phyloP scores from a whole-genome alignment of 2,113 vertebrate genomes.

The Periophthalmodon schlosseri region DNA sequence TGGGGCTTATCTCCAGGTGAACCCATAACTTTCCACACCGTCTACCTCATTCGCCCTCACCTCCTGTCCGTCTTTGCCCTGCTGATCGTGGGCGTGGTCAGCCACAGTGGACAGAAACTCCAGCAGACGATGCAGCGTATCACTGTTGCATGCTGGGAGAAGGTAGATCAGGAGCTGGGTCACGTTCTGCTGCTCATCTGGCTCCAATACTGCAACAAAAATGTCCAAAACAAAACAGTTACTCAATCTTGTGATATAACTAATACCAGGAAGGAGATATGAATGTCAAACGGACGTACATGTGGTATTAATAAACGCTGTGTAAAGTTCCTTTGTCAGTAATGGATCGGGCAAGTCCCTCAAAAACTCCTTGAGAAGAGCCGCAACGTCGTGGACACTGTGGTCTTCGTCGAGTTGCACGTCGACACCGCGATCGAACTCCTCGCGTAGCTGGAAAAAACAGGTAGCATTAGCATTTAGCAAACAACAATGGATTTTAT shows the following conservation, averaged over 20 bases:
- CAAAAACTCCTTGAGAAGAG: constrained; percentile 93
- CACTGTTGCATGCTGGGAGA: constrained; percentile 94
- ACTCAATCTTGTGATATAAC: background rate
- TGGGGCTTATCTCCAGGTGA: background rate
- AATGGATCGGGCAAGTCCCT: constrained; percentile 95
- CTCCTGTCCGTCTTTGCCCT: constrained; percentile 87
- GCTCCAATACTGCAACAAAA: constrained; percentile 83
- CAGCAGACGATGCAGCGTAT: constrained; percentile 91
- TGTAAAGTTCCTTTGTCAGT: constrained; percentile 93
- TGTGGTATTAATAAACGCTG: constrained; percentile 91
- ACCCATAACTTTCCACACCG: background rate
- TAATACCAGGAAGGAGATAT: background rate
- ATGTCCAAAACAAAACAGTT: background rate
- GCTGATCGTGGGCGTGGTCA: constrained; percentile 83
- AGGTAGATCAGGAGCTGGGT: constrained; percentile 91
- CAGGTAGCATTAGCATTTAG: constrained; percentile 4
- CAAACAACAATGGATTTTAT: constrained; percentile 47
- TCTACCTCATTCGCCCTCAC: constrained; percentile 57
- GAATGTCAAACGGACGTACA: constrained; percentile 66
- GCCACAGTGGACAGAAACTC: constrained; percentile 91
- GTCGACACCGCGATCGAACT: constrained; percentile 91
- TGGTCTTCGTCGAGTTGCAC: constrained; percentile 90
- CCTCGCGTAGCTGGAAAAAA: constrained; percentile 84
- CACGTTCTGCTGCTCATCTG: constrained; percentile 84
- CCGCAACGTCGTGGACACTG: constrained; percentile 93